Conservation (phyloP, 2,797 vertebrate species). For the Eptatretus atami region DNA sequence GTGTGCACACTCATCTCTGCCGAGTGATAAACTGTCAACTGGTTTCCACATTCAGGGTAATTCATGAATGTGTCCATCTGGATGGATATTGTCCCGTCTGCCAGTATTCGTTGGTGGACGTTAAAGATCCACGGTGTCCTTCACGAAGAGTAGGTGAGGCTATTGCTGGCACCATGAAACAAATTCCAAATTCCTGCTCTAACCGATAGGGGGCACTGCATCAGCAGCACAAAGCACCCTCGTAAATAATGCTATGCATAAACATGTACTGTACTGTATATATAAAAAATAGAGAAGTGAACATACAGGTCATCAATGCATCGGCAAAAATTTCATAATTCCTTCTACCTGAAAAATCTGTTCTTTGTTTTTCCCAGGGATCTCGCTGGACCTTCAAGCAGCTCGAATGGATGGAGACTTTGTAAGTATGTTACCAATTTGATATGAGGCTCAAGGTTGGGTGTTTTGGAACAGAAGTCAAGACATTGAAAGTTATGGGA, state of each 20-base stretch:
- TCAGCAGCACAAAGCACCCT: background rate
- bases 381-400: slow-evolving; percentile 89
- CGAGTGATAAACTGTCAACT: too few relatives aligned
- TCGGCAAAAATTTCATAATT: too few relatives aligned
- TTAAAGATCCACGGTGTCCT: too few relatives aligned
- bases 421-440: slow-evolving; percentile 22
- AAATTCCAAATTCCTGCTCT: too few relatives aligned
- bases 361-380: slow-evolving; percentile 21
- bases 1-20: too few relatives aligned
- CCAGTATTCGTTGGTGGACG: too few relatives aligned
- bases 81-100: background rate
- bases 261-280: background rate
- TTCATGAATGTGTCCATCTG: too few relatives aligned
- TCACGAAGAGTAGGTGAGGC: too few relatives aligned
- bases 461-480: background rate
- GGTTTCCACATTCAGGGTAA: too few relatives aligned
- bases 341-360: background rate
- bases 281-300: background rate
- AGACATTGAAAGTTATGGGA: too few relatives aligned
- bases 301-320: background rate
- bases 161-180: too few relatives aligned
- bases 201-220: too few relatives aligned
- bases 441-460: background rate
- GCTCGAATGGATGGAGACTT: slow-evolving; percentile 50
- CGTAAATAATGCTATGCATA: background rate